Conservation (phyloP, 1,140 invertebrate species). For the Pantala flavescens region DNA sequence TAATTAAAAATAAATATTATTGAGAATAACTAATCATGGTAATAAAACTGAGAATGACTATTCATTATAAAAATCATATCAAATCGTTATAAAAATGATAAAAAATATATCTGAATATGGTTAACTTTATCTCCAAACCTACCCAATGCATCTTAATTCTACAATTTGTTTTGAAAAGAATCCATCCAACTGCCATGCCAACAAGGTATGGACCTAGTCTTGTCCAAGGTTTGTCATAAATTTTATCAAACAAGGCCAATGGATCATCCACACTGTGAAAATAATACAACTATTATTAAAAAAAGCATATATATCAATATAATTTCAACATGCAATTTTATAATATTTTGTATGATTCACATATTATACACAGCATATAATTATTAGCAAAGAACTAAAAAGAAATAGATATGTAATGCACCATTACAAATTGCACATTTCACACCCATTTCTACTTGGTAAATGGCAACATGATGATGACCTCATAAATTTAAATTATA, state of each 20-base stretch:
- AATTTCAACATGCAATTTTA: background rate
- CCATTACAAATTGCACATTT: no score
- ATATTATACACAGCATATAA: slow-evolving; percentile 14
- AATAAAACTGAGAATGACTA: no score
- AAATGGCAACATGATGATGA: no score
- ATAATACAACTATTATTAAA: no score
- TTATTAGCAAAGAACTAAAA: background rate
- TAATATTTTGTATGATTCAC: slow-evolving; percentile 15
- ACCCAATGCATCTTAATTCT: slow-evolving; percentile 50
- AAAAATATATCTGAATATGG: no score
- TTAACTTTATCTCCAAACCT: slow-evolving; percentile 7
- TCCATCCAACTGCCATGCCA: slow-evolving; percentile 64
- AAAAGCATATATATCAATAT: background rate
- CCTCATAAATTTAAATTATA: no score
- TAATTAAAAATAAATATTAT: background rate
- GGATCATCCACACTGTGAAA: slow-evolving; percentile 54
- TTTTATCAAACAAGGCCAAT: slow-evolving; percentile 67
- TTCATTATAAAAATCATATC: no score
- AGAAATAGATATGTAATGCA: background rate
- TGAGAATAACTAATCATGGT: no score
- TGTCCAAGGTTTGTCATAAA: slow-evolving; percentile 78
- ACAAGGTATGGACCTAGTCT: slow-evolving; percentile 68
- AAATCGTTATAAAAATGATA: no score
- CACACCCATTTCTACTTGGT: no score
- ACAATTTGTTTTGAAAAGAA: slow-evolving; percentile 57